Evolutionary conservation across 1,140 invertebrate genomes (phyloP), one percentile per base, ranked within the genome.

Genomic region (Drosophila micromelanica): DNA sequence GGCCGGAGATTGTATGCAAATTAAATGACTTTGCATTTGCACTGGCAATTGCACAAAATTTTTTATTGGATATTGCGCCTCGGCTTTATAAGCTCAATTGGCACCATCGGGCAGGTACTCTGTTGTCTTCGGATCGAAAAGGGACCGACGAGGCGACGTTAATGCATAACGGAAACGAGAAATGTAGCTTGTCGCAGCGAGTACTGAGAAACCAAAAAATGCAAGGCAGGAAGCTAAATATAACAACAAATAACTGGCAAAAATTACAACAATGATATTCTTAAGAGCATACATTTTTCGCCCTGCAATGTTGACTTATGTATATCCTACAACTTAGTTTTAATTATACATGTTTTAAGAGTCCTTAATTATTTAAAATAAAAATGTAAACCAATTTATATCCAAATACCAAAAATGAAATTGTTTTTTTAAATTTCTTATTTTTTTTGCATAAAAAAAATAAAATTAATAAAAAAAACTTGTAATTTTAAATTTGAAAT

Each of bases 91-190:
- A 72, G n/a, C 70, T 43, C 38, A 57, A 37, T 45, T 52, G 52
- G 40, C 15, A 32, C 8, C 42, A 9, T 27, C 11, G 3, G 37
- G 7, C 23, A 42, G 12, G 54, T 38, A 5, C 9, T 13, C 12
- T 59, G 15, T 57, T 59, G 20, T 23, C 20, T 3, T 23, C 20
- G 20, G 20, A 23, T 23, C 20, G 20, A 23, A 23, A 27, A 2
- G 17, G 17, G 27, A 5, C 27, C 27, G 27, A 27, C 27, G 5
- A 27, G 5, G 27, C 5, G 35, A 49, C 15, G 45, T 62, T 84
- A 78, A 84, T 84, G 62, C 71, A 70, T 57, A 73, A 35, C 78
- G 78, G 64, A 74, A 80, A 27, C 82, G 78, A 84, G 82, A 86
- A 82, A 82, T 78, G 75, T 69, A 67, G 54, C 55, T 79, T 71